A percentile compares a stretch with the other conserved stretches of the same genome.
Conservation (phyloP, 2,797 vertebrate genomes). For the Gymnothorax reevesii region DNA sequence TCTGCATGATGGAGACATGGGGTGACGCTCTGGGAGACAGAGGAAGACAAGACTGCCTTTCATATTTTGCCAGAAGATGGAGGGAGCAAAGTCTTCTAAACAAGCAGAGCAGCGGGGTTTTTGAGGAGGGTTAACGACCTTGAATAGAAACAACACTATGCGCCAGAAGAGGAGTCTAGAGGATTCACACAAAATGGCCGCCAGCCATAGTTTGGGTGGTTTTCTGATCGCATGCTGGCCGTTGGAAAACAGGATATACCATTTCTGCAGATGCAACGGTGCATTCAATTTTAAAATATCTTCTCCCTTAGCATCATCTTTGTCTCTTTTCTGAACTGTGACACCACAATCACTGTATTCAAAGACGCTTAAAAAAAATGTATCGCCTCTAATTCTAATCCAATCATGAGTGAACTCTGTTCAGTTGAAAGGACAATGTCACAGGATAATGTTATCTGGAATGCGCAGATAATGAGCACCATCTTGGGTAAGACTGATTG, state of each 20-base stretch:
- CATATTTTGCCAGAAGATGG: conserved; percentile 62
- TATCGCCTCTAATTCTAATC: background rate
- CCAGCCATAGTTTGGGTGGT: background rate
- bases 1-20: conserved; percentile 50
- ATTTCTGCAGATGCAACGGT: background rate
- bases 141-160: background rate
- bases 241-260: background rate
- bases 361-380: background rate
- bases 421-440: too few species aligned
- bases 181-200: background rate
- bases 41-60: conserved; percentile 59
- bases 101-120: background rate
- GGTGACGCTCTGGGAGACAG: conserved; percentile 56
- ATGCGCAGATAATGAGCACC: too few species aligned
- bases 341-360: background rate
- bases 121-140: background rate
- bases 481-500: too few species aligned
- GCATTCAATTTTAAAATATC: background rate
- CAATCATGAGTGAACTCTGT: background rate
- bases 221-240: background rate
- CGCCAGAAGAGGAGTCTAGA: background rate
- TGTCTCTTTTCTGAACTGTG: background rate
- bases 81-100: conserved; percentile 36
- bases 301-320: background rate
- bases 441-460: too few species aligned